Base-by-base conservation (phyloP, 2,113 vertebrate genomes). In the Gasterosteus nipponicus region DNA sequence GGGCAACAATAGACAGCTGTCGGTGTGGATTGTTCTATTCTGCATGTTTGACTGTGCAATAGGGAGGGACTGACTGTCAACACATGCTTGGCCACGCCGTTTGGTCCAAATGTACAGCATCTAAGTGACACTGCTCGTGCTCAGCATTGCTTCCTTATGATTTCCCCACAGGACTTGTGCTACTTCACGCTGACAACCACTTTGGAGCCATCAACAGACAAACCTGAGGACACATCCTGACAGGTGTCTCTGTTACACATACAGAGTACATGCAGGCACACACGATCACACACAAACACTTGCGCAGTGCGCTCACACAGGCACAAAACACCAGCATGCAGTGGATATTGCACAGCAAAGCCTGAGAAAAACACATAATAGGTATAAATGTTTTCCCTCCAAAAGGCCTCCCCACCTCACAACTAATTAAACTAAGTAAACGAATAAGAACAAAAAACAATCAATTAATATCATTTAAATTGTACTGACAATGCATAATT, bases 161-260 rank as follows among this genome's bases (percentile, higher is more conserved):
- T 89, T 83, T 63, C 64, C 91, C 91, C 91, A 69, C 69, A 83
- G 89, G 89, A 91, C 86, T 87, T 90, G 86, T 87, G 82, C 89
- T 80, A 90, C 87, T 91, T 92, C 86, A 92, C 86, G 87, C 77
- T 89, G 91, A 91, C 91, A 92, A 91, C 89, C 88, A 90, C 90
- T 91, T 89, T 84, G 78, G 80, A 89, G 82, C 73, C 87, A 81
- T 91, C 91, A 90, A 75, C 77, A 87, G 62, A 84, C 77, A 89
- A 87, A 89, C 85, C 79, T 89, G 83, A 72, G 78, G 85, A 84
- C 81, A 73, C 74, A 85, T 76, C 66, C 74, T 89, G 89, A 91
- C 90, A 91, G 88, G 87, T 83, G 75, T 84, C 78, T 81, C 60
- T 61, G 80, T 83, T 68, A 57, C 75, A 80, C 72, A 86, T 74